A percentile compares a stretch with the other conserved stretches of the same genome.
phyloP scores from a whole-genome alignment of 92 coral and sea anemone genomes.

The Isaurus tuberculatus region DNA sequence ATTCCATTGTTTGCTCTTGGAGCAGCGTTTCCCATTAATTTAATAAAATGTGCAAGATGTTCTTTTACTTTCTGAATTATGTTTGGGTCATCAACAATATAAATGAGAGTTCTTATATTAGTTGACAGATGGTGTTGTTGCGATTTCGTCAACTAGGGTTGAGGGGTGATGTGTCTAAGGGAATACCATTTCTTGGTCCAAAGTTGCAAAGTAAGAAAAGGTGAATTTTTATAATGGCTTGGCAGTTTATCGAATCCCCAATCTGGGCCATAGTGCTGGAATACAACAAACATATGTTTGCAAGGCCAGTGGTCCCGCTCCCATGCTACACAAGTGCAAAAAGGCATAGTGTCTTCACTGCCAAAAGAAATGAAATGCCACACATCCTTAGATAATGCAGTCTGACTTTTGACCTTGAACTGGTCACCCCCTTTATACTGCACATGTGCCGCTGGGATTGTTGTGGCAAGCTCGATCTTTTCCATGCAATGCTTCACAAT shows the following conservation, averaged over 20 bases:
- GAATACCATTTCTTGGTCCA: slow-evolving; percentile 8
- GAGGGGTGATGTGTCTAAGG: too few species aligned
- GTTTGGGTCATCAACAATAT: slow-evolving; percentile 36
- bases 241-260: slow-evolving; percentile 47
- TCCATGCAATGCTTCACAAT: slow-evolving; percentile 51
- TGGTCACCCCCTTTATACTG: slow-evolving; percentile 30
- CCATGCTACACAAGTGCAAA: slow-evolving; percentile 55
- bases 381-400: slow-evolving; percentile 1
- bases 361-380: slow-evolving; percentile 55
- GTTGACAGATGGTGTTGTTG: not conserved
- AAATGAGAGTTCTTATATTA: slow-evolving; percentile 34
- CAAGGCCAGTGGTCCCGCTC: slow-evolving; percentile 55
- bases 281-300: slow-evolving; percentile 46
- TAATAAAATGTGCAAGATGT: slow-evolving; percentile 19
- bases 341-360: slow-evolving; percentile 44
- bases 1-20: slow-evolving; percentile 42
- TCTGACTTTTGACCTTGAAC: slow-evolving; percentile 54
- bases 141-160: too few species aligned
- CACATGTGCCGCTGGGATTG: slow-evolving; percentile 37
- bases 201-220: slow-evolving; percentile 30
- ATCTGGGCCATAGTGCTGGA: slow-evolving; percentile 21
- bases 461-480: slow-evolving; percentile 28
- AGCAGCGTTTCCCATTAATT: slow-evolving; percentile 31
- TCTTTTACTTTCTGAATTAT: slow-evolving; percentile 32
- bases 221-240: slow-evolving; percentile 9